Evolutionary conservation across 2,888 invertebrate genomes (phyloP).

Genomic region (Cantharis rustica): DNA sequence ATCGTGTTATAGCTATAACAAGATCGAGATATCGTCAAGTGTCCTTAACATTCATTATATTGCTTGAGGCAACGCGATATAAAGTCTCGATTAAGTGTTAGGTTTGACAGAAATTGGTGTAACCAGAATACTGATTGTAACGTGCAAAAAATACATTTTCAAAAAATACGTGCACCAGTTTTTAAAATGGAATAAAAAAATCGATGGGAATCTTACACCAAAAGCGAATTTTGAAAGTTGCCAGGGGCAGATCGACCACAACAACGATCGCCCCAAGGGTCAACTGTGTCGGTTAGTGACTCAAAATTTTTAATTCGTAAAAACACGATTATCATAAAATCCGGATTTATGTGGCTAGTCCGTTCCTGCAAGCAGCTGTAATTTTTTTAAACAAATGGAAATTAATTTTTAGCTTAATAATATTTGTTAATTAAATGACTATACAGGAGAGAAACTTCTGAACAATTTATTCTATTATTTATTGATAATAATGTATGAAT

Average conservation of each 20-base stretch:
- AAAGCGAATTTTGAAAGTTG: background rate
- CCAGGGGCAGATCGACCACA: background rate
- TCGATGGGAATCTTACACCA: background rate
- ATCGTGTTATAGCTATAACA: background rate
- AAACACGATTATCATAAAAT: background rate
- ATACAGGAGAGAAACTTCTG: background rate
- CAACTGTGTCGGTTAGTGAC: background rate
- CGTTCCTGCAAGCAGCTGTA: background rate
- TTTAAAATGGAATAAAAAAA: background rate
- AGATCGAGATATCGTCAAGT: background rate
- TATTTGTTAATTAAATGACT: background rate
- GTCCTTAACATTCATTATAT: background rate
- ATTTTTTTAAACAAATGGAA: background rate
- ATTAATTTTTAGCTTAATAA: background rate
- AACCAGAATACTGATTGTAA: background rate
- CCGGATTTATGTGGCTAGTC: background rate
- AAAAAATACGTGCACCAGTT: background rate
- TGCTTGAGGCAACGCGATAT: background rate
- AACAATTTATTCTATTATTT: background rate
- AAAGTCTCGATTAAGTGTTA: background rate
- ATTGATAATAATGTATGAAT: background rate
- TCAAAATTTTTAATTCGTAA: background rate
- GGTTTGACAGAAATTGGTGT: background rate
- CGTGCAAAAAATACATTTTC: background rate
- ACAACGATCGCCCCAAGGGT: background rate